Evolutionary conservation across 2,888 invertebrate species (phyloP).

Genomic region (Macrostomum cliftonense): DNA sequence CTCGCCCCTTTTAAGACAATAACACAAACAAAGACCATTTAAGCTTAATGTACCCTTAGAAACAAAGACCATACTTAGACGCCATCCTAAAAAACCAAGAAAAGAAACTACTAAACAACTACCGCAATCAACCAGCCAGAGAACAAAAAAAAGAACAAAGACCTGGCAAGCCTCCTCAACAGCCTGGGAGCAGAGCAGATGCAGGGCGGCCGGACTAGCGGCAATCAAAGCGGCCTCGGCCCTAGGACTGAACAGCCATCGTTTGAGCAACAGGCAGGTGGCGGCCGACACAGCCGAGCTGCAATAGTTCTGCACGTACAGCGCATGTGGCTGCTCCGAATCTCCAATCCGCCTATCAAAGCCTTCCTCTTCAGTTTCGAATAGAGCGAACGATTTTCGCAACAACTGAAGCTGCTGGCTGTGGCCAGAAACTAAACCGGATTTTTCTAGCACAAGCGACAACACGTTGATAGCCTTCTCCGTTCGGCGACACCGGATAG

Average conservation of each 20-base stretch:
- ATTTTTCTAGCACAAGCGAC: neutral
- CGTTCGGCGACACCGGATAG: conserved; percentile 65
- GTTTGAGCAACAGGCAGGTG: conserved; percentile 61
- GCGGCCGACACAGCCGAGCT: conserved; percentile 66
- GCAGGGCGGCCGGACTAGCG: conserved; percentile 54
- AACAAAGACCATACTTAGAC: too few species aligned
- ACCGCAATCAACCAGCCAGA: too few species aligned
- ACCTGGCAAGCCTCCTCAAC: too few species aligned
- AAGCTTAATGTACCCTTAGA: too few species aligned
- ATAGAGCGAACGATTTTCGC: conserved; percentile 68
- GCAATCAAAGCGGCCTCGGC: conserved; percentile 22
- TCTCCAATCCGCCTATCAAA: conserved; percentile 52
- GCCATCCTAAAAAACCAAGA: too few species aligned
- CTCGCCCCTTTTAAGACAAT: too few species aligned
- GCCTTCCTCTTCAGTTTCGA: conserved; percentile 88
- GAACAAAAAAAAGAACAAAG: too few species aligned
- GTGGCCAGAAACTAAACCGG: too few species aligned
- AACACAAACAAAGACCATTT: too few species aligned
- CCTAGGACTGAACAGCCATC: conserved; percentile 38
- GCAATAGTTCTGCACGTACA: conserved; percentile 87
- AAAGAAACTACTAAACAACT: too few species aligned
- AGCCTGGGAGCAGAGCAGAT: conserved; percentile 45
- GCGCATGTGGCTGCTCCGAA: conserved; percentile 81
- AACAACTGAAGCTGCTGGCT: neutral
- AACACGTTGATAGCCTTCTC: conserved; percentile 66